Percentiles rank a stretch among this genome's conserved stretches.
Evolutionary conservation across 2,888 invertebrate species (phyloP).

Genomic region (Tetragonula carbonaria): DNA sequence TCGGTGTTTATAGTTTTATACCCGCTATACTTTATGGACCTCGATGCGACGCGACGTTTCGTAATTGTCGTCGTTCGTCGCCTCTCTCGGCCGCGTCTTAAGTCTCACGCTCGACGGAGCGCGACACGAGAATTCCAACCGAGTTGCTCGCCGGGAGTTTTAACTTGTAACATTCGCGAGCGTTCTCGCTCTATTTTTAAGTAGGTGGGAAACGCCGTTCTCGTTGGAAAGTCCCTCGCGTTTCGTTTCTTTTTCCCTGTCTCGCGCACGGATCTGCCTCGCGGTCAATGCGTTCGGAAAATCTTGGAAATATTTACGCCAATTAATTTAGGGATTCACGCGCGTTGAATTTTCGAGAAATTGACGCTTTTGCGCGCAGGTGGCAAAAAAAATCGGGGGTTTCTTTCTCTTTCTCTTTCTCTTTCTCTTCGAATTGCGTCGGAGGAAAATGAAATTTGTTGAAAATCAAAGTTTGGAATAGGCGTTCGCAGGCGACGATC

Average conservation of each 20-base stretch:
- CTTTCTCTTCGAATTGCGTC: background rate
- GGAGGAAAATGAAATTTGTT: background rate
- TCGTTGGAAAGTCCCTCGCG: background rate
- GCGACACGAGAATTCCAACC: slow-evolving; percentile 51
- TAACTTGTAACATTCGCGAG: slow-evolving; percentile 26
- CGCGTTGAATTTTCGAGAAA: background rate
- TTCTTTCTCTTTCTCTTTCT: no score
- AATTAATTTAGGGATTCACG: slow-evolving; percentile 14
- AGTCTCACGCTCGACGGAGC: slow-evolving; percentile 53
- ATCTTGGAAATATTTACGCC: slow-evolving; percentile 7
- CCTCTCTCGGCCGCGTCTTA: slow-evolving; percentile 18
- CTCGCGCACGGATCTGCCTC: background rate
- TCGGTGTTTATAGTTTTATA: slow-evolving; percentile 23
- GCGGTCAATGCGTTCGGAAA: slow-evolving; percentile 13
- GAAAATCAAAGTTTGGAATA: background rate
- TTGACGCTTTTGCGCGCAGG: background rate
- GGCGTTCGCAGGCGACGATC: background rate
- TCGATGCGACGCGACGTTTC: background rate
- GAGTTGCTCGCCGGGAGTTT: slow-evolving; percentile 17
- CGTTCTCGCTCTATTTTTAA: slow-evolving; percentile 19
- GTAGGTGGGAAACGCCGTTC: background rate
- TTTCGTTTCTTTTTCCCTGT: background rate
- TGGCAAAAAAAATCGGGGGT: background rate
- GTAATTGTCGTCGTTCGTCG: slow-evolving; percentile 10
- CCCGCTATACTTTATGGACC: slow-evolving; percentile 29